phyloP scores from a whole-genome alignment of 2,888 invertebrate genomes.

The Agriopis marginaria region DNA sequence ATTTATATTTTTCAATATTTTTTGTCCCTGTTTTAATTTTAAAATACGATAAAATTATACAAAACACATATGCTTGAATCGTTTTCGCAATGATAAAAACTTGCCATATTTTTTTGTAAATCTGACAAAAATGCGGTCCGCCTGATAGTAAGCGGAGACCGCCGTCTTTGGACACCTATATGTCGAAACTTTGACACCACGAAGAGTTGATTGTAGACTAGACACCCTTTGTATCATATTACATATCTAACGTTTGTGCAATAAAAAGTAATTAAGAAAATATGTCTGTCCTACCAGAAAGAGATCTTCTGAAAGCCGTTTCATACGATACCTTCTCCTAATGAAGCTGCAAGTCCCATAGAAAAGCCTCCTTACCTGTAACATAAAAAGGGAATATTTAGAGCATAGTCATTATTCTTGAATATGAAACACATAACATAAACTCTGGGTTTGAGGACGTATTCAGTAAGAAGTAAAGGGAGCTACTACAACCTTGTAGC shows the following conservation, averaged over 20 bases:
- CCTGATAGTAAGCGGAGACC: too few relatives aligned
- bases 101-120: too few relatives aligned
- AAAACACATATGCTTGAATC: too few relatives aligned
- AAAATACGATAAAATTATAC: too few relatives aligned
- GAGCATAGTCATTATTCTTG: constrained; percentile 19
- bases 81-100: too few relatives aligned
- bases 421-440: constrained; percentile 17
- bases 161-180: too few relatives aligned
- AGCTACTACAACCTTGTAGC: too few relatives aligned
- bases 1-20: too few relatives aligned
- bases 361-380: constrained; percentile 61
- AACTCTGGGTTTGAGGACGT: constrained; percentile 2
- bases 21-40: too few relatives aligned
- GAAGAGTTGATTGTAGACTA: not conserved
- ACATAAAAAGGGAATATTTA: constrained; percentile 49
- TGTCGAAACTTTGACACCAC: too few relatives aligned
- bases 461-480: not conserved
- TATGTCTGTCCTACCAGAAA: not conserved
- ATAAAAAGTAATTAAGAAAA: not conserved
- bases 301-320: not conserved
- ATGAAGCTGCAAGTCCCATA: not conserved
- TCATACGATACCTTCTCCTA: constrained; percentile 24
- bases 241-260: not conserved
- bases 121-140: too few relatives aligned
- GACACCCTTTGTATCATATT: too few relatives aligned